Conservation (phyloP, 2,113 vertebrate genomes). For the Nothoprocta perdicaria region DNA sequence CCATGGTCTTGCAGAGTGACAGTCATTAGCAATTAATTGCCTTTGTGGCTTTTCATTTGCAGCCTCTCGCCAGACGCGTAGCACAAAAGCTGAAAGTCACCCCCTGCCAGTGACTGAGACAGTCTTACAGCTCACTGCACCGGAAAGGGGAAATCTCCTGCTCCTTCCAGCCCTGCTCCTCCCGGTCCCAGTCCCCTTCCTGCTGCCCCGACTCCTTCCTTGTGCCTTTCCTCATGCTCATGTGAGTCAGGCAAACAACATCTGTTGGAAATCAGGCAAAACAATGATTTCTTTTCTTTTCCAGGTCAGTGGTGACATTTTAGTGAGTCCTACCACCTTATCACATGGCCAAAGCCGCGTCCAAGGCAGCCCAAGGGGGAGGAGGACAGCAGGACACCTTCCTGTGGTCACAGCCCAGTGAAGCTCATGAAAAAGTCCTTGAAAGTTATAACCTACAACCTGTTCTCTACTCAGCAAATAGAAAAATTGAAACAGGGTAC, state of each 20-base stretch:
- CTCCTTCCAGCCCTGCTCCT: neutral
- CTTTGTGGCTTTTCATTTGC: neutral
- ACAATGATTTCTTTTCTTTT: neutral
- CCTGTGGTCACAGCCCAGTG: neutral
- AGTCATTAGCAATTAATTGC: neutral
- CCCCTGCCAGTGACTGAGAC: neutral
- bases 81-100: neutral
- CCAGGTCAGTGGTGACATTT: neutral
- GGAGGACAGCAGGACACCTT: neutral
- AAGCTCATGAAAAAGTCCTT: neutral
- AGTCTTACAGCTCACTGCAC: neutral
- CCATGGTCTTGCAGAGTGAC: neutral
- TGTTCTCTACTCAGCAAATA: neutral
- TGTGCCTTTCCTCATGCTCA: accelerated
- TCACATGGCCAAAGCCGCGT: accelerated
- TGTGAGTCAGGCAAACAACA: accelerated
- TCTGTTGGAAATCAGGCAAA: accelerated
- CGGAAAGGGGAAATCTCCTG: neutral
- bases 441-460: neutral
- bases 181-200: neutral
- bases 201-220: neutral
- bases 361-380: neutral
- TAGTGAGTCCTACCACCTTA: neutral
- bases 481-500: neutral
- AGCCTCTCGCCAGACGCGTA: neutral